Base-by-base conservation (phyloP, 35 echinoderm and acorn worm species). In the Holothuria glaberrima region DNA sequence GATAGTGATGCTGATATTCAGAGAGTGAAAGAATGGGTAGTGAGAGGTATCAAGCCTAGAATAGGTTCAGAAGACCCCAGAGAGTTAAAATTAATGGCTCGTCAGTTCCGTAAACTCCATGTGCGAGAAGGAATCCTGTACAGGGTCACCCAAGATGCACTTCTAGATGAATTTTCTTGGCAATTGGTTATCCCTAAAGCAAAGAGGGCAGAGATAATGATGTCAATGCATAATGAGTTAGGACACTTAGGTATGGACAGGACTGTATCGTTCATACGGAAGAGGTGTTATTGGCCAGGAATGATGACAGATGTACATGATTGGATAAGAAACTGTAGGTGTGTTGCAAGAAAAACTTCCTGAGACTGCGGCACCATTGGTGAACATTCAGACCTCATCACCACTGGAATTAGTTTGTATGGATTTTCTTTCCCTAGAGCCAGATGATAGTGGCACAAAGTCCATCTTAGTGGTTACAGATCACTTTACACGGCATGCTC, bases 401-500 rank as follows among this genome's bases (percentile, higher is more conserved):
- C 59, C 36, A 70, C 24, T 86, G 20, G 73, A 90, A 50, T 46
- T 83, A 22, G 73, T 93, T 19, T 89, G 71, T 36, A 80, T 93
- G 18, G 75, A 89, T 44, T 88, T 86, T 27, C 68, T 92, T 3
- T 69, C 30, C 4, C 56, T 92, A 33, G 86, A 92, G 73, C 20
- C 29, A 60, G 35, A 48, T 48, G 48, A 61, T 0, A 30, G 33
- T 20, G 63, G 63, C 4, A n/a, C 32, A n/a, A 82, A 89, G 45
- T 24, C 52, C 18, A 38, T 93, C 13, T 64, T 93, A 68, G 71
- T 88, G 1, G 36, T 89, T 4, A 79, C 71, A 12, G 71, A 89
- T n/a, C 26, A 48, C 5, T 89, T 77, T 61, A 94, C 92, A 1
- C 77, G 79, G 19, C 90, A 84, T 83, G 79, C 88, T 25, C 76